These are phyloP conservation scores for Eurois occulta DNA, from an alignment of 2,888 invertebrate species.

Conservation along the genomic window DNA sequence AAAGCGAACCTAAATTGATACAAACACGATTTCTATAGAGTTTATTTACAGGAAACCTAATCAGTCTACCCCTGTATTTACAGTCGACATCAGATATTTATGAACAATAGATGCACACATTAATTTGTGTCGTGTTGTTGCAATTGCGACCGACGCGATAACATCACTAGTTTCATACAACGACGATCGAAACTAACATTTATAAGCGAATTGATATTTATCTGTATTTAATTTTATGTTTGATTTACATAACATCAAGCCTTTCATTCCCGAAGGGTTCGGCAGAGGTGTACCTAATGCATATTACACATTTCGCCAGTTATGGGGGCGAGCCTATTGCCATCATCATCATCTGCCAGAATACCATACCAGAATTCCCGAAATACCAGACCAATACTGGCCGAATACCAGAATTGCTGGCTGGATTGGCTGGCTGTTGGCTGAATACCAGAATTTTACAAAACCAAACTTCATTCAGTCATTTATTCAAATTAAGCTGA, in stretches of 20 bases:
- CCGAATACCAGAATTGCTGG: no score
- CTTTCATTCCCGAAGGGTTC: not conserved
- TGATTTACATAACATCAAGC: not conserved
- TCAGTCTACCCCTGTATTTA: constrained; percentile 19
- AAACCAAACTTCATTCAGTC: no score
- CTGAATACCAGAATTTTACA: no score
- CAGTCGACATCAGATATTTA: constrained; percentile 42
- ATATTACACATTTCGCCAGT: no score
- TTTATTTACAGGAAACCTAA: constrained; percentile 37
- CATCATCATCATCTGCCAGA: no score
- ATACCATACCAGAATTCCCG: no score
- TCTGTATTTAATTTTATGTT: constrained; percentile 12
- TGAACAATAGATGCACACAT: constrained; percentile 26
- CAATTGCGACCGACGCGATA: constrained; percentile 33
- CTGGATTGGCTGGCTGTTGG: no score
- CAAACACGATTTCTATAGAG: constrained; percentile 6
- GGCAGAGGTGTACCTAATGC: not conserved
- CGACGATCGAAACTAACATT: constrained; percentile 30
- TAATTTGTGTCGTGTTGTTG: constrained; percentile 43
- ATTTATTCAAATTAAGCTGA: no score
- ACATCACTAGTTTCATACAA: constrained; percentile 37
- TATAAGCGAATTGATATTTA: constrained; percentile 27
- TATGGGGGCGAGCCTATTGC: no score
- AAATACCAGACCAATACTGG: no score
- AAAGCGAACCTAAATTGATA: constrained; percentile 1